A percentile compares a stretch with the other conserved stretches of the same genome.
Evolutionary conservation across 2,888 invertebrate species (phyloP).

Genomic region (Andrena dorsata): DNA sequence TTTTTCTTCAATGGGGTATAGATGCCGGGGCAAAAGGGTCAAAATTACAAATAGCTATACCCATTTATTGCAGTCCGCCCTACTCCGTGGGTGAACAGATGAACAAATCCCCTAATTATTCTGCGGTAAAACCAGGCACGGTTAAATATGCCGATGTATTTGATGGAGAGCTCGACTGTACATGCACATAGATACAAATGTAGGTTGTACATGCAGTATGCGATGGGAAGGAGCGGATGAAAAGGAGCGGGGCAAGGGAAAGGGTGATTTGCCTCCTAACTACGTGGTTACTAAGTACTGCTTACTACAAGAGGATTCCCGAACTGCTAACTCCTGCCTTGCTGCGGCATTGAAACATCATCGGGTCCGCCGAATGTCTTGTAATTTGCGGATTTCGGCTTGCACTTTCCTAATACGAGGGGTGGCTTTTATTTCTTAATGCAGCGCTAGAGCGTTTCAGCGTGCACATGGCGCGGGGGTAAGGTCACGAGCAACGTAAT

Average conservation of each 20-base stretch:
- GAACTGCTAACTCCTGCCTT: constrained; percentile 50
- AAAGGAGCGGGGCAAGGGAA: not conserved
- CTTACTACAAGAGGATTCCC: constrained; percentile 61
- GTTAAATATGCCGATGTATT: not conserved
- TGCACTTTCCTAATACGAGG: constrained; percentile 20
- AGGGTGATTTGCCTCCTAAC: constrained; percentile 52
- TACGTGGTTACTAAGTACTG: constrained; percentile 60
- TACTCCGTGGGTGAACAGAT: too few species aligned
- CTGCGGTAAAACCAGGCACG: not conserved
- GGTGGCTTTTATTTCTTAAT: constrained; percentile 42
- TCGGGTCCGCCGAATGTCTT: constrained; percentile 52
- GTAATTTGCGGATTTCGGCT: constrained; percentile 51
- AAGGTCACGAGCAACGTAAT: not conserved
- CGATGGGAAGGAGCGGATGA: constrained; percentile 6
- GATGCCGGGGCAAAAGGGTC: too few species aligned
- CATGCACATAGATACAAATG: constrained; percentile 8
- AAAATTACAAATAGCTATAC: too few species aligned
- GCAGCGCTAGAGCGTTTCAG: not conserved
- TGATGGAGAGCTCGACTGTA: constrained; percentile 2
- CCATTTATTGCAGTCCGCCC: too few species aligned
- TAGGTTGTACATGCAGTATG: constrained; percentile 17
- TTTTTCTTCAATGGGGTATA: too few species aligned
- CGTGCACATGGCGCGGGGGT: not conserved
- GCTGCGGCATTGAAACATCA: constrained; percentile 54
- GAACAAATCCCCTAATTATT: constrained; percentile 4